phyloP scores from a whole-genome alignment of 2,797 vertebrate genomes.

The Aselliscus stoliczkanus region DNA sequence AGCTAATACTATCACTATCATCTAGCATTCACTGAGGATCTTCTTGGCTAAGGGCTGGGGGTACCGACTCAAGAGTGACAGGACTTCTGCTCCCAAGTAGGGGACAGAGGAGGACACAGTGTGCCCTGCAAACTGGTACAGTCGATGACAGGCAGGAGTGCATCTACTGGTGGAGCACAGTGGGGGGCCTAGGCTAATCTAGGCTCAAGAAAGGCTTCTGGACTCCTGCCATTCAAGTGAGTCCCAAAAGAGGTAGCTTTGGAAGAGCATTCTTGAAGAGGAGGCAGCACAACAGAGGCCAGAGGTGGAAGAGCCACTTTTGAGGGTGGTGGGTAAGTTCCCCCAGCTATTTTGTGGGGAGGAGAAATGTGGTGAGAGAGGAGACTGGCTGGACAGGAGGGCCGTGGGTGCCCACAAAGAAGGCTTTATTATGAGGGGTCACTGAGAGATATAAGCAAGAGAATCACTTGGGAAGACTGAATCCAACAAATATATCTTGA shows the following conservation, averaged over 20 bases:
- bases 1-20: background rate
- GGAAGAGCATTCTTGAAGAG: background rate
- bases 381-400: background rate
- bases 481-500: background rate
- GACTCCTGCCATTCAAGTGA: background rate
- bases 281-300: background rate
- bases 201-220: background rate
- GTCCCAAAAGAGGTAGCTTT: background rate
- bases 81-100: background rate
- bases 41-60: background rate
- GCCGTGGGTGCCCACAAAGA: background rate
- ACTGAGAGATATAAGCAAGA: background rate
- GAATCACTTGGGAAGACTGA: background rate
- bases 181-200: background rate
- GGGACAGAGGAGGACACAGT: background rate
- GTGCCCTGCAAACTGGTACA: too few species aligned
- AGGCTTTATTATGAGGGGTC: background rate
- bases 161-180: too few species aligned
- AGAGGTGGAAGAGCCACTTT: background rate
- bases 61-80: fast-evolving
- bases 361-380: background rate
- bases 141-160: background rate
- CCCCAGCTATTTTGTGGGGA: background rate
- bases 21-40: background rate
- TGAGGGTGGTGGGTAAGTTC: background rate